A percentile compares a stretch with the other conserved stretches of the same genome.
Evolutionary conservation across 2,113 vertebrate genomes (phyloP).

Genomic region (Gobio gobio): DNA sequence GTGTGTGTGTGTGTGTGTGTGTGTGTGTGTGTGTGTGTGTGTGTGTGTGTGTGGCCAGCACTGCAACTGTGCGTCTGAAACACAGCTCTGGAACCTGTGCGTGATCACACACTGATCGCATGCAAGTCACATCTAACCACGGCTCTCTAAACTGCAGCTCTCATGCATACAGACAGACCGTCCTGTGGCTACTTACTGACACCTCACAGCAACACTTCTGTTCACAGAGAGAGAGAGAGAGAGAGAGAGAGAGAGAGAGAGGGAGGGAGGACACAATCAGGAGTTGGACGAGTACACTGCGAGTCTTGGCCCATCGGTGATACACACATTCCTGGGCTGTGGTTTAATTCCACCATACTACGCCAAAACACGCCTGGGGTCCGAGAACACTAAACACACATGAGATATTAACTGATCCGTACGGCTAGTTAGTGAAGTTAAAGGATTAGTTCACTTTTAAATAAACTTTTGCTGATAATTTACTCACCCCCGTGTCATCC

Average conservation of each 20-base stretch:
- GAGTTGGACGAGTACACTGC: not conserved
- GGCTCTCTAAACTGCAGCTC: constrained; percentile 11
- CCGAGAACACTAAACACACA: not conserved
- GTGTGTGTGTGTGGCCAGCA: not conserved
- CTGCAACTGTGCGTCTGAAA: not conserved
- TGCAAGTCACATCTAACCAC: constrained; percentile 35
- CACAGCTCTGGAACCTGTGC: not conserved
- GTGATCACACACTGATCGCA: constrained; percentile 3
- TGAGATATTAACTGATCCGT: not conserved
- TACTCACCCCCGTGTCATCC: too few relatives aligned
- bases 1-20: too few relatives aligned
- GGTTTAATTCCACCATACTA: constrained; percentile 55
- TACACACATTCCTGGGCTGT: constrained; percentile 54
- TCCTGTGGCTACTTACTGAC: constrained; percentile 77
- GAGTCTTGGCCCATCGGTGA: constrained; percentile 17
- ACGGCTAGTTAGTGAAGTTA: too few relatives aligned
- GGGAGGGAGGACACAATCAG: constrained; percentile 46
- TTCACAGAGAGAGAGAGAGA: constrained; percentile 51
- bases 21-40: too few relatives aligned
- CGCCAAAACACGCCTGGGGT: constrained; percentile 60
- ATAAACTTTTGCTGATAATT: too few relatives aligned
- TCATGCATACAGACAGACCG: constrained; percentile 63
- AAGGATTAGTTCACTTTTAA: too few relatives aligned
- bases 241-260: too few relatives aligned
- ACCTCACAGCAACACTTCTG: constrained; percentile 80